Evolutionary conservation across 2,797 vertebrate genomes (phyloP), one percentile per base, ranked within the genome.

Genomic region (Chromis chromis): DNA sequence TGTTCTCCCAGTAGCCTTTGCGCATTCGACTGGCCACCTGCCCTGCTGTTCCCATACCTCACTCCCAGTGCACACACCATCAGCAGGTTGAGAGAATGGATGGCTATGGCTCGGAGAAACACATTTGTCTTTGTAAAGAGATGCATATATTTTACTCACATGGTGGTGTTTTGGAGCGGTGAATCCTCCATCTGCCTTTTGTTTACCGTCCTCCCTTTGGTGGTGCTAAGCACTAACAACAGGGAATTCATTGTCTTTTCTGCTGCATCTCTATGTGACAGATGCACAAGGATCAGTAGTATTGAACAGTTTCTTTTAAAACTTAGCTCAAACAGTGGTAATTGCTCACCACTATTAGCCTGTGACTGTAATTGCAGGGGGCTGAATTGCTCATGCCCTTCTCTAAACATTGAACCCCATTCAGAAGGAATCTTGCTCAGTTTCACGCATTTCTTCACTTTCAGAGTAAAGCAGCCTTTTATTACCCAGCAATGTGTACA

Each of bases 111-210:
- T 64, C 28, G 60, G 52, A 72, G 54, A 81, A 71, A 63, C 39
- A 40, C 25, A 66, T 65, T 39, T 49, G 33, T 62, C 40, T 25
- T 2, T 74, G 27, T 59, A n/a, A 66, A 48, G 44, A 73, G 55
- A 57, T 60, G 31, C 49, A 55, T 61, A 64, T 5, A 48, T 67
- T 39, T 40, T 58, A 31, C 39, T 68, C 33, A 65, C 9, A 73
- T 36, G 52, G n/a, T 24, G 57, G 13, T 66, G 53, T n/a, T 2
- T 16, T 39, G 27, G 9, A 53, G 19, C 49, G 59, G 24, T 58
- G 19, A 19, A 54, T 72, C 42, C 48, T 71, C 44, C 58, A 60
- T 70, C 10, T 83, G 48, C 19, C 67, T 58, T 71, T 69, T 69
- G 39, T 71, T 70, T 42, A 54, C 67, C 22, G n/a, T 21, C 10